phyloP scores from a whole-genome alignment of 2,888 invertebrate species.

The Syrphus vitripennis region DNA sequence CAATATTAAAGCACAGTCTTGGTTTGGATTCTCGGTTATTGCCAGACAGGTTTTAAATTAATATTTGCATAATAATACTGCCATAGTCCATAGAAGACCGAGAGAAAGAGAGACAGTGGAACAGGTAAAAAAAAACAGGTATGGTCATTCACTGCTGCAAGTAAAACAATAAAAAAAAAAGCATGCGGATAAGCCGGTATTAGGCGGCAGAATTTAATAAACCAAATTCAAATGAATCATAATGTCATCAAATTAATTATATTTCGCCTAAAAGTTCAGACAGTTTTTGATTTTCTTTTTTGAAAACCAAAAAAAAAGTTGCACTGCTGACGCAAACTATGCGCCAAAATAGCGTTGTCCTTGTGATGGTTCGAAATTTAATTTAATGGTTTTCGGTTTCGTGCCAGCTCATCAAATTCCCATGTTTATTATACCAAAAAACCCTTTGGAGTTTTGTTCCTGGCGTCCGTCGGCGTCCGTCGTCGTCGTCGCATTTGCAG shows the following conservation, averaged over 20 bases:
- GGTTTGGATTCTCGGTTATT: background rate
- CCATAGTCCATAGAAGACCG: no score
- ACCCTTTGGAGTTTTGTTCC: conserved; percentile 3
- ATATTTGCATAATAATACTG: conserved; percentile 62
- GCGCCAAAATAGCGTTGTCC: conserved; percentile 48
- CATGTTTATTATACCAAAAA: conserved; percentile 45
- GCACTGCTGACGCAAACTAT: conserved; percentile 9
- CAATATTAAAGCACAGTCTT: background rate
- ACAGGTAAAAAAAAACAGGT: conserved; percentile 1
- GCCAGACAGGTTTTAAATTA: conserved; percentile 67
- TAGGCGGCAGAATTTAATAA: conserved; percentile 15
- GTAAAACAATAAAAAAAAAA: conserved; percentile 5
- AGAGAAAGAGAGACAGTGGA: background rate
- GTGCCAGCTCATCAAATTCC: conserved; percentile 51
- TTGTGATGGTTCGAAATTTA: conserved; percentile 9
- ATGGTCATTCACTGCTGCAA: conserved; percentile 56
- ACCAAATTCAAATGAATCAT: conserved; percentile 47
- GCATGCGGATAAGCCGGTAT: background rate
- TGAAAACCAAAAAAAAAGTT: background rate
- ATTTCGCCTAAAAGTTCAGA: conserved; percentile 29
- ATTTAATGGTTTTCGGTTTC: conserved; percentile 29
- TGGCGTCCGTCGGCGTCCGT: no score
- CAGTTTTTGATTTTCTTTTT: background rate
- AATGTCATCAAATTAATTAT: conserved; percentile 40
- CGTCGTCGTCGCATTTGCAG: background rate